Evolutionary conservation across 2,888 invertebrate genomes (phyloP), one percentile per base, ranked within the genome.

Genomic region (Lasioglossum malachurum): DNA sequence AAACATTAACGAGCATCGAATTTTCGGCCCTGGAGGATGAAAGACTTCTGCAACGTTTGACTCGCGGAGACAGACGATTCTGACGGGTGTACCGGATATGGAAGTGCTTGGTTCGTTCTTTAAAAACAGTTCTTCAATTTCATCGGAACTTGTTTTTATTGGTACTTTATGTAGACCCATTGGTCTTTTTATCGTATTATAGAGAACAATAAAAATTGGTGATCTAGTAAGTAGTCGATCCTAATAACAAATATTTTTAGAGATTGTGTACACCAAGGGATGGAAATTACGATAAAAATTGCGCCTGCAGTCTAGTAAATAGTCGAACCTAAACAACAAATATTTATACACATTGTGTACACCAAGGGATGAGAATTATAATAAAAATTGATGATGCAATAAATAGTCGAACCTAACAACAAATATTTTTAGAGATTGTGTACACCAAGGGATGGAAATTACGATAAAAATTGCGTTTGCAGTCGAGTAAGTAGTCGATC

Each of bases 1-100:
- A 64, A 64, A 64, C 60, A 64, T 64, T 64, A 64, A 64, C 60
- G 60, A 64, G 60, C 60, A 64, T 64, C 31, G 31, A 64, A 64
- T 64, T 64, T 31, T 64, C 27, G 31, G 27, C 27, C 60, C 31
- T 31, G 60, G 7, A 16, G 27, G 16, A 64, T 64, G 60, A 64
- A 64, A 31, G 60, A 16, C 16, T 16, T 64, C 14, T 27, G 27
- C 8, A 53, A 53, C 53, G 53, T 53, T 53, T 53, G 53, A 53
- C 53, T 23, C 53, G 19, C 23, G 23, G 2, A 1, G 53, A 53
- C 23, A 23, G 53, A 53, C 8, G 53, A n/a, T 10, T 53, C 23
- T 0, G 23, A 10, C 53, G 53, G 10, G 53, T n/a, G 53, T 23
- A 8, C 49, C 7, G 49, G 44, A 44, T 44, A 49, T 23, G 23